Base-by-base conservation (phyloP, 2,113 vertebrate species). In the Plestiodon gilberti region DNA sequence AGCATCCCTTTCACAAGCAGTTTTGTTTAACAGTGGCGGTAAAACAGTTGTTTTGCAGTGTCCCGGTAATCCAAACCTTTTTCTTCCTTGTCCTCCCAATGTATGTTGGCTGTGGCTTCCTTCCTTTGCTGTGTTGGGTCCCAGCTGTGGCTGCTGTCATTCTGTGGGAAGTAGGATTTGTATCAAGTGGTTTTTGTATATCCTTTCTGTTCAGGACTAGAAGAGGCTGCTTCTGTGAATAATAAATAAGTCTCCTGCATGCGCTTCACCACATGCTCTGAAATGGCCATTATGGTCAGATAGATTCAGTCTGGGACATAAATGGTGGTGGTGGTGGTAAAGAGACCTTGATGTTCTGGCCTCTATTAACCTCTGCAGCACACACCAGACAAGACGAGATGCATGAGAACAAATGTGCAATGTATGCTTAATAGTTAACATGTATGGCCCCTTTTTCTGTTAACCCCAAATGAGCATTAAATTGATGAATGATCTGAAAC, bases 301-400 rank as follows among this genome's bases (percentile, higher is more conserved):
- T 67, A 80, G 84, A 65, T 75, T 14, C 59, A 40, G 30, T 11
- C 33, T 6, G 6, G 20, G 59, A 33, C 23, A 14, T 1, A 48
- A 48, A 48, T 5, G 23, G 79, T n/a, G 57, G 13, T 88, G 52
- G 30, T 86, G 28, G 74, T 88, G 88, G 38, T 22, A 67, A 85
- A 82, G 78, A 77, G 84, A 81, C 90, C 69, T 25, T 79, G 70
- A 48, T 20, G 30, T 86, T 76, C 62, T 91, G 61, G 30, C 38
- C 38, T 62, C 84, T 81, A 14, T 14, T 89, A 91, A 90, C 81
- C 83, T 86, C 84, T 88, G 71, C 67, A 61, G 85, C 88, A 70
- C 40, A 87, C 89, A 35, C 62, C 62, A 38, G 87, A 28, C 75
- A 13, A 82, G 30, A 3, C 33, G n/a, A 69, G n/a, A 33, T 40